Evolutionary conservation across 1,140 invertebrate genomes (phyloP), one percentile per base, ranked within the genome.

Genomic region (Thrips palmi): DNA sequence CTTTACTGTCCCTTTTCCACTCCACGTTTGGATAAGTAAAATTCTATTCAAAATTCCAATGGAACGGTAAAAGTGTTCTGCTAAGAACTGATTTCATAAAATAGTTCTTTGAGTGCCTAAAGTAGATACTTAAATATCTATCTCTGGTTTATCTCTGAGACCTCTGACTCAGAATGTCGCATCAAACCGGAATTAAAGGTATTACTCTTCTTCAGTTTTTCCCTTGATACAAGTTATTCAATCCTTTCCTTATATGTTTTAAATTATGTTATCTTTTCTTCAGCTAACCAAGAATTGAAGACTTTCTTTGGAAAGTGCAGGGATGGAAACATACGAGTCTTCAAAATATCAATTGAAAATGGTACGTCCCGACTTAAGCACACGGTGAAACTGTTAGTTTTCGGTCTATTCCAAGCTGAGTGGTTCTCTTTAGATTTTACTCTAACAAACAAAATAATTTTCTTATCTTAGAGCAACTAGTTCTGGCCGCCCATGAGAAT

Each of bases 311-410:
- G 73, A 1, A 82, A 82, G 60, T 83, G 78, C 43, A 70, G 74
- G 43, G 77, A 80, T 57, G 80, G 80, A 19, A 80, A 78, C 57
- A 68, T 82, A 37, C 65, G 85, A 42, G 59, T 79, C 14, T 56
- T 89, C 36, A 87, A 86, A 68, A 67, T 89, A 42, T 75, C 75
- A 11, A 89, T 91, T 44, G 73, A 81, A 61, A 78, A 86, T 62
- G 84, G 83, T 86, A 62, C 65, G 58, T 47, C 43, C 46, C 33
- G 12, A 37, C n/a, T 33, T 11, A 17, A 10, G 6, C 27, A 3
- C 27, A 29, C 19, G 2, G 15, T 37, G 37, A 40, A 33, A 25
- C 41, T 12, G 43, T 37, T 44, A 36, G 36, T 17, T 30, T 37
- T 11, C 4, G n/a, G 14, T n/a, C 4, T 15, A 11, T 39, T 39